These are phyloP conservation scores for Lamellibrachia satsuma DNA, from an alignment of 2,888 invertebrate genomes.

Conservation along the genomic window DNA sequence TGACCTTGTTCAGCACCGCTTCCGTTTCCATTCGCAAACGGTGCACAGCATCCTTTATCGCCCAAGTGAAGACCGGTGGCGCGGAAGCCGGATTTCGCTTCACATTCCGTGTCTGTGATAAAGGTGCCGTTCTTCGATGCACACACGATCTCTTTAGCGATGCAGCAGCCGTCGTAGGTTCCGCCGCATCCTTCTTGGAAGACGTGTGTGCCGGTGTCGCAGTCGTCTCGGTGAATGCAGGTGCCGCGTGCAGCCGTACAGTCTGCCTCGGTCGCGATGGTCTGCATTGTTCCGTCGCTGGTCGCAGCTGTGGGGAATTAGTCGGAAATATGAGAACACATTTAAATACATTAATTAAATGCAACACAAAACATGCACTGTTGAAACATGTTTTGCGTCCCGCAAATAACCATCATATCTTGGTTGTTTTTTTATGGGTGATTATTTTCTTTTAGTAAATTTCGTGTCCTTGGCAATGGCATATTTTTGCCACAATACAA, in stretches of 20 bases:
- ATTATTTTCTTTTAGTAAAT: no score
- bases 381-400: no score
- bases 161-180: background rate
- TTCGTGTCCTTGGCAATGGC: no score
- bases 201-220: background rate
- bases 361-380: no score
- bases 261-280: background rate
- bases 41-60: background rate
- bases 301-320: background rate
- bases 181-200: background rate
- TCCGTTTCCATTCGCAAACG: background rate
- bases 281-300: background rate
- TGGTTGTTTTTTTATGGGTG: no score
- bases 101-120: background rate
- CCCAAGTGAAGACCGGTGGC: background rate
- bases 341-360: background rate
- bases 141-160: background rate
- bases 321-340: background rate
- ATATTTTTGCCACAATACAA: no score
- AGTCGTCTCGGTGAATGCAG: background rate
- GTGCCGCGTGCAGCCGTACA: background rate
- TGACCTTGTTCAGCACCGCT: background rate
- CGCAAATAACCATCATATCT: no score
- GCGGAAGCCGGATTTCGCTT: background rate
- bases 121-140: background rate